phyloP scores from a whole-genome alignment of 2,888 invertebrate genomes.

The Tipula vernalis region DNA sequence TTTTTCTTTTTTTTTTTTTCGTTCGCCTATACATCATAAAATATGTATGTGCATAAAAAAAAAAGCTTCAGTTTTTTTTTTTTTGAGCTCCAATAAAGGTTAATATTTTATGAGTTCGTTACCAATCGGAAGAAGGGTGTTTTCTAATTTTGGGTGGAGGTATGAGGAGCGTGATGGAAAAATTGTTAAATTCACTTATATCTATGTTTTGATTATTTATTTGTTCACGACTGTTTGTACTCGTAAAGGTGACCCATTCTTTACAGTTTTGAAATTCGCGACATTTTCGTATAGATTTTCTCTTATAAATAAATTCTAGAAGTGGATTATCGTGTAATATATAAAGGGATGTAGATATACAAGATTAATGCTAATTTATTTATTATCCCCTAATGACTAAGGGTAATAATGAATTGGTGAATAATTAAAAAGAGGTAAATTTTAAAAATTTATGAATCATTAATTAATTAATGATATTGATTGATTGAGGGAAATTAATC shows the following conservation, averaged over 20 bases:
- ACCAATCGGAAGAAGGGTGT: neutral
- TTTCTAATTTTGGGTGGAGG: neutral
- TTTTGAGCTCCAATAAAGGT: neutral
- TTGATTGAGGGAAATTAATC: neutral
- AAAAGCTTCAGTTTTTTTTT: neutral
- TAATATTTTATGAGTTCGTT: neutral
- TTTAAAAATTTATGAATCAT: neutral
- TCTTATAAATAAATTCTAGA: neutral
- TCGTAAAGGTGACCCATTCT: no score
- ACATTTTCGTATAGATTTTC: no score
- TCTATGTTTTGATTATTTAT: no score
- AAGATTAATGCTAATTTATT: neutral
- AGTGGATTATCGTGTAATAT: neutral
- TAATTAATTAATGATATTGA: neutral
- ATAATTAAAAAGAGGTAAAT: neutral
- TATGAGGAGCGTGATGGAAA: neutral
- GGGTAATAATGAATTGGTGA: neutral
- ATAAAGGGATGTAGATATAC: neutral
- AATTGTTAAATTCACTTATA: neutral
- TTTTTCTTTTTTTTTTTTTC: neutral
- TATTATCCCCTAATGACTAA: neutral
- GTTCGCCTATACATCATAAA: neutral
- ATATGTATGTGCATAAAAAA: neutral
- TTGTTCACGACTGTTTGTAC: neutral
- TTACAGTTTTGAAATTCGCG: no score